These are phyloP conservation scores for Drosophila subquinaria DNA, from an alignment of 2,888 invertebrate species.

Conservation along the genomic window DNA sequence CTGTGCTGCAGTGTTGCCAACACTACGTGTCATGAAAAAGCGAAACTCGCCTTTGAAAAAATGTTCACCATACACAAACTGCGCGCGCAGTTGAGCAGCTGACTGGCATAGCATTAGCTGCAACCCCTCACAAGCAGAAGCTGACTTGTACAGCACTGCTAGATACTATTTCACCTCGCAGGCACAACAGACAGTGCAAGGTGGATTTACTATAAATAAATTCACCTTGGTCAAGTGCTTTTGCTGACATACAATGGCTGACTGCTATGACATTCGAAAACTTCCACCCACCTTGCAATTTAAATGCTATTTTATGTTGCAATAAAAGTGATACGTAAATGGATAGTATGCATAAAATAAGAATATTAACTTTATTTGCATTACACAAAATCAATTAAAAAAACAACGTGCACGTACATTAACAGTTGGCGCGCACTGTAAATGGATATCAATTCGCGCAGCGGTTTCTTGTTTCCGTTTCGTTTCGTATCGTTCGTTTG, in stretches of 20 bases:
- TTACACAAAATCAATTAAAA: neutral
- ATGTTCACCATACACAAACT: too few relatives aligned
- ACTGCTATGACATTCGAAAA: neutral
- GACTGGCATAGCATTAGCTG: too few relatives aligned
- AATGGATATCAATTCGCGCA: slow-evolving; percentile 39
- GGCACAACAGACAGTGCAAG: too few relatives aligned
- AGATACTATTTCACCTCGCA: neutral
- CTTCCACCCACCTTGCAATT: neutral
- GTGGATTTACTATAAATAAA: too few relatives aligned
- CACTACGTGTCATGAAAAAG: too few relatives aligned
- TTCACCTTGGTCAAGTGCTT: neutral
- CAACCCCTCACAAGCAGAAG: too few relatives aligned
- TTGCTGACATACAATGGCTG: neutral
- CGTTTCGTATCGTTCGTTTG: slow-evolving; percentile 43
- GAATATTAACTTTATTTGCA: neutral
- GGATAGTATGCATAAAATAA: neutral
- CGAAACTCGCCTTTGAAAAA: too few relatives aligned
- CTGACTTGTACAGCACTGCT: slow-evolving; percentile 2
- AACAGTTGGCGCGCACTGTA: slow-evolving; percentile 45
- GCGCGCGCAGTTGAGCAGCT: too few relatives aligned
- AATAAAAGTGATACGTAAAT: neutral
- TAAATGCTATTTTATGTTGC: neutral
- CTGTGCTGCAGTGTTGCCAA: too few relatives aligned
- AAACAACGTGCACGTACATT: neutral
- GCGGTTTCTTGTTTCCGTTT: slow-evolving; percentile 63